Conservation (phyloP, 1,140 invertebrate species). For the Thereuonema tuberculata region DNA sequence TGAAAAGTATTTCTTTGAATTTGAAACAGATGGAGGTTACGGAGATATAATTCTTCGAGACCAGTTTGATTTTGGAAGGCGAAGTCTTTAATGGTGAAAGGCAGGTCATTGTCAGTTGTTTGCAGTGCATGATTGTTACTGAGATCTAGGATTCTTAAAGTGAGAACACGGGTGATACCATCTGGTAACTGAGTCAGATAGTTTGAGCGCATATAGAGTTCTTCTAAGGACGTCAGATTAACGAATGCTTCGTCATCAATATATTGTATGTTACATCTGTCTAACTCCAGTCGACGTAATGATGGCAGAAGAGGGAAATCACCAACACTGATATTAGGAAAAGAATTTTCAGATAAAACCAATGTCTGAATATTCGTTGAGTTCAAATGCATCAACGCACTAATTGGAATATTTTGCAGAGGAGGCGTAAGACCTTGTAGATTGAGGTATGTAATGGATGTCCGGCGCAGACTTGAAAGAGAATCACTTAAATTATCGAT, state of each 20-base stretch:
- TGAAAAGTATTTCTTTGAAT: not conserved
- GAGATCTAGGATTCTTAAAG: not conserved
- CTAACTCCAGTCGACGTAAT: conserved; percentile 8
- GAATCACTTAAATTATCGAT: not conserved
- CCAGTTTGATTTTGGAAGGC: not conserved
- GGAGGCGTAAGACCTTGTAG: not conserved
- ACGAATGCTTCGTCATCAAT: not conserved
- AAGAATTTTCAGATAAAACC: not conserved
- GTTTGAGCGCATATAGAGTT: not conserved
- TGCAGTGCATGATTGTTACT: not conserved
- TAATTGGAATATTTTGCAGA: not conserved
- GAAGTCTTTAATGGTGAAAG: no score
- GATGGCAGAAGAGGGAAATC: not conserved
- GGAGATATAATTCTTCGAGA: not conserved
- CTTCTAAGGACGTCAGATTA: conserved; percentile 10
- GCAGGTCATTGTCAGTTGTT: no score
- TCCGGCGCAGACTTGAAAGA: not conserved
- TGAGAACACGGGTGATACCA: not conserved
- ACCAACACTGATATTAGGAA: not conserved
- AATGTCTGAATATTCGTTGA: not conserved
- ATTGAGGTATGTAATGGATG: not conserved
- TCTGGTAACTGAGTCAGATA: not conserved
- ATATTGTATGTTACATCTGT: conserved; percentile 5
- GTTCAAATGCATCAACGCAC: not conserved
- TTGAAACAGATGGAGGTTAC: not conserved